Evolutionary conservation across 2,888 invertebrate genomes (phyloP).

Genomic region (Chalcosyrphus nemorum): DNA sequence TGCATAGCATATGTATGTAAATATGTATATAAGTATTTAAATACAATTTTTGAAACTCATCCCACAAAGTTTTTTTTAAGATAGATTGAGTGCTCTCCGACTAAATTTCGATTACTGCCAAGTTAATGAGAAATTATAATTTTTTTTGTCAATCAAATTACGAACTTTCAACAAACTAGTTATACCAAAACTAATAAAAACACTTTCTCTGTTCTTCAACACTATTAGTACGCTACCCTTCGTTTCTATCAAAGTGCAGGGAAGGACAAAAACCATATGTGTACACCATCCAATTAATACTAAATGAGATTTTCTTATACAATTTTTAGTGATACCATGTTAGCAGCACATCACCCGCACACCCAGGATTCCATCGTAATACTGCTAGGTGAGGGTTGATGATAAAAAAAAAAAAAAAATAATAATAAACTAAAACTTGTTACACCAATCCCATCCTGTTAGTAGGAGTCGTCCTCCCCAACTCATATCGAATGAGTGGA

Average conservation of each 20-base stretch:
- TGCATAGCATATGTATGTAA: too few species aligned
- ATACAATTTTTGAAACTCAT: too few species aligned
- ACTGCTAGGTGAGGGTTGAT: neutral
- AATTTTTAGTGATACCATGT: slow-evolving; percentile 54
- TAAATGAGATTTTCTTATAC: slow-evolving; percentile 66
- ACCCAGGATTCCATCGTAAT: slow-evolving; percentile 13
- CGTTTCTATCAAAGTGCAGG: neutral
- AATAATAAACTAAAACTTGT: slow-evolving; percentile 39
- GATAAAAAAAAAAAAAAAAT: slow-evolving; percentile 2
- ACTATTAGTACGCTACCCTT: neutral
- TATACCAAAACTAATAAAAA: neutral
- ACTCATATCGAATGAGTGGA: slow-evolving; percentile 46
- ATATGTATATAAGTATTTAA: too few species aligned
- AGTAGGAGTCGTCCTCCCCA: neutral
- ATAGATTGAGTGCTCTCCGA: too few species aligned
- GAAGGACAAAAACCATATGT: neutral
- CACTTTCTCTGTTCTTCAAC: neutral
- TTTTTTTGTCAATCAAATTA: too few species aligned
- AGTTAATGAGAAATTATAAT: too few species aligned
- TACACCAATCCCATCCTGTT: slow-evolving; percentile 14
- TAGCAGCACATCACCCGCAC: slow-evolving; percentile 34
- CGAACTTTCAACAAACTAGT: too few species aligned
- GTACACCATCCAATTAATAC: slow-evolving; percentile 52
- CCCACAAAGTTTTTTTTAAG: too few species aligned
- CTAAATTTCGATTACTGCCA: too few species aligned